Evolutionary conservation across 2,888 invertebrate genomes (phyloP).

Genomic region (Dryomyza anilis): DNA sequence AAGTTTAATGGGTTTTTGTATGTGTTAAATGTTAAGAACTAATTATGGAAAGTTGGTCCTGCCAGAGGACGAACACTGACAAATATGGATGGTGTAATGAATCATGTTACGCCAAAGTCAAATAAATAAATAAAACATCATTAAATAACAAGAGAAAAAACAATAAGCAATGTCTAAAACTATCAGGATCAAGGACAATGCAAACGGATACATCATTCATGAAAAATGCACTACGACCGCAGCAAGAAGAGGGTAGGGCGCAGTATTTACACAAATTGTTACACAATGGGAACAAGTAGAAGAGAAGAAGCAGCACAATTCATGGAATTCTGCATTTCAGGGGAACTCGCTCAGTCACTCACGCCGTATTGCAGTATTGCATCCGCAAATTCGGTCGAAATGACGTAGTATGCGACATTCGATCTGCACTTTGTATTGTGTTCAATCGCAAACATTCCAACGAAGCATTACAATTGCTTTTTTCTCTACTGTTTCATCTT

Average conservation of each 20-base stretch:
- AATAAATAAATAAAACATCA: background rate
- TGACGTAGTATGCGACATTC: background rate
- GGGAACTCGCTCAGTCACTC: no score
- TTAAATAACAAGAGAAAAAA: background rate
- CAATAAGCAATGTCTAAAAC: background rate
- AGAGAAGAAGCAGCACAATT: no score
- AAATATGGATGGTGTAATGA: conserved; percentile 8
- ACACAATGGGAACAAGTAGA: background rate
- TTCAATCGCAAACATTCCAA: background rate
- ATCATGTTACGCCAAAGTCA: background rate
- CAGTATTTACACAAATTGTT: no score
- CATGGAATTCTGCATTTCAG: no score
- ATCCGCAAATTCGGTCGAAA: no score
- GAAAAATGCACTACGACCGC: background rate
- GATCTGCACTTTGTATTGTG: background rate
- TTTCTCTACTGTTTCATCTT: no score
- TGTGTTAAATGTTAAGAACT: conserved; percentile 25
- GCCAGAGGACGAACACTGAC: background rate
- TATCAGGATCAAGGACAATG: background rate
- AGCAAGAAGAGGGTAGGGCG: background rate
- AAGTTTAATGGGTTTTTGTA: conserved; percentile 19
- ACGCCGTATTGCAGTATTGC: background rate
- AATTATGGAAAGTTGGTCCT: conserved; percentile 24
- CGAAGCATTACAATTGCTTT: background rate
- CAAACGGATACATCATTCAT: conserved; percentile 6